phyloP scores from a whole-genome alignment of 2,888 invertebrate genomes.

The Coelogynopora nodosa region DNA sequence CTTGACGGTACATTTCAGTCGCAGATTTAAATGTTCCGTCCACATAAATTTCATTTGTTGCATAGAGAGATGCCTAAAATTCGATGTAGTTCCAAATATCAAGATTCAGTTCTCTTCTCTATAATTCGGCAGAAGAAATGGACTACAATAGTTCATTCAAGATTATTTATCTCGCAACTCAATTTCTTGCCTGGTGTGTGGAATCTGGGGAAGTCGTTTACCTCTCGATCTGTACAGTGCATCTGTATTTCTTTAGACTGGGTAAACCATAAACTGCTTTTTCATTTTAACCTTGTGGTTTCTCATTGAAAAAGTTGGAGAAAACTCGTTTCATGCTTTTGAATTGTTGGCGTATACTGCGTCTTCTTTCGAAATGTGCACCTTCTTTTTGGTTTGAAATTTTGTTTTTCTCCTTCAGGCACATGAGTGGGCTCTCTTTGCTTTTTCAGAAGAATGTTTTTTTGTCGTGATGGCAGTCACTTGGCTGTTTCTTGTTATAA shows the following conservation, averaged over 20 bases:
- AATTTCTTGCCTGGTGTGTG: neutral
- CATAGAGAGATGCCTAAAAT: slow-evolving; percentile 3
- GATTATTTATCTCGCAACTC: neutral
- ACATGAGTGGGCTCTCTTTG: neutral
- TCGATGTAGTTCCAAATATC: neutral
- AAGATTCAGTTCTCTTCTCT: neutral
- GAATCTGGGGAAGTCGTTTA: neutral
- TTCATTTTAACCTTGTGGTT: neutral
- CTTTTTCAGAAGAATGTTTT: neutral
- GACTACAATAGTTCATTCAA: neutral
- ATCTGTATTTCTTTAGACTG: neutral
- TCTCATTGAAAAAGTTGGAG: neutral
- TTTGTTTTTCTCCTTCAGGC: neutral
- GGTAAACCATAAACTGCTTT: slow-evolving; percentile 9
- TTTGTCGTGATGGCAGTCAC: neutral
- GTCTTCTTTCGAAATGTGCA: neutral
- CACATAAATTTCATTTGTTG: slow-evolving; percentile 7
- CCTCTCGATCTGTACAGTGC: neutral
- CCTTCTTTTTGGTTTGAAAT: neutral
- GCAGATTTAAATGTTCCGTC: slow-evolving; percentile 20
- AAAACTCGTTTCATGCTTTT: slow-evolving; percentile 19
- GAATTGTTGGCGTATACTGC: slow-evolving; percentile 13
- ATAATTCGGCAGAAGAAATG: neutral
- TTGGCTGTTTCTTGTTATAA: slow-evolving; percentile 3
- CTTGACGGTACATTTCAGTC: neutral